A percentile compares a stretch with the other conserved stretches of the same genome.
These are phyloP conservation scores for Ardeotis arabs DNA, from an alignment of 2,113 vertebrate species.

Conservation along the genomic window DNA sequence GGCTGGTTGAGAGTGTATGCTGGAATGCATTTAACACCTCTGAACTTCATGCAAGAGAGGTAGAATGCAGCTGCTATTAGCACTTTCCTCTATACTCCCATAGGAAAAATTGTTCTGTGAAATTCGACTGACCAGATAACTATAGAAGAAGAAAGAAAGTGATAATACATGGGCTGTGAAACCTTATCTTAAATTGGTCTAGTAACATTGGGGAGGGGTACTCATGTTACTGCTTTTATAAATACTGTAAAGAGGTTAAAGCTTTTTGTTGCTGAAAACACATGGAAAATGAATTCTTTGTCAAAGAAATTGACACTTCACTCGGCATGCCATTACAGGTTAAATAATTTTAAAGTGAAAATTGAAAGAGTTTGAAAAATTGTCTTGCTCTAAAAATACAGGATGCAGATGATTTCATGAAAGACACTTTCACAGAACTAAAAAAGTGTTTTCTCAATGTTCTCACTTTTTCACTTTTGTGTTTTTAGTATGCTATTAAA, in stretches of 20 bases:
- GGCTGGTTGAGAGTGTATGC: background rate
- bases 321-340: background rate
- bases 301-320: slow-evolving; percentile 5
- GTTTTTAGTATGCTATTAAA: background rate
- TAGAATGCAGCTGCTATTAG: background rate
- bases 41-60: background rate
- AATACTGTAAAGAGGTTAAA: background rate
- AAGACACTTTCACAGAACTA: background rate
- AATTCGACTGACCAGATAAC: slow-evolving; percentile 11
- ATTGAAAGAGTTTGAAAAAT: background rate
- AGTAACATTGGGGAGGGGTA: background rate
- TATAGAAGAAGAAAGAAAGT: background rate
- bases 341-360: slow-evolving; percentile 4
- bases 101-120: background rate
- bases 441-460: background rate
- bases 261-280: slow-evolving; percentile 28
- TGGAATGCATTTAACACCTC: background rate
- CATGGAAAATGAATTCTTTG: slow-evolving; percentile 43
- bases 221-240: slow-evolving; percentile 20
- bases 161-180: background rate
- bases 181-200: slow-evolving; percentile 11
- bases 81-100: background rate
- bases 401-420: background rate
- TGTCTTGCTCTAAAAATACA: background rate
- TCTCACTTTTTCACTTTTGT: background rate